Percentiles rank a stretch among this genome's conserved stretches.
Evolutionary conservation across 2,888 invertebrate species (phyloP).

Genomic region (Plagiodera versicolora): DNA sequence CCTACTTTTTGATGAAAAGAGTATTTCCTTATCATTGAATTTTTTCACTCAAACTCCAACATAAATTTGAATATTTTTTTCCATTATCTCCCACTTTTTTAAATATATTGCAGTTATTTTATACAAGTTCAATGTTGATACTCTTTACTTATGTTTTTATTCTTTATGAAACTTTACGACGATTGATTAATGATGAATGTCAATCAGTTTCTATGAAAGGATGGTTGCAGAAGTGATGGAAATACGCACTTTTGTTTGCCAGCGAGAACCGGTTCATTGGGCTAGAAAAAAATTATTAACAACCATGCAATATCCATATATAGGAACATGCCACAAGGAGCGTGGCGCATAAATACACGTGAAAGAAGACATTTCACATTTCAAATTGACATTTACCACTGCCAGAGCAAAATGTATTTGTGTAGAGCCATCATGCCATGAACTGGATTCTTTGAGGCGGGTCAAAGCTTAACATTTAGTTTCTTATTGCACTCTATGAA

Average conservation of each 20-base stretch:
- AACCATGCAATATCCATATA: conserved; percentile 46
- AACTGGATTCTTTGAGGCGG: conserved; percentile 49
- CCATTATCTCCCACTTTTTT: neutral
- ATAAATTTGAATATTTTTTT: too few relatives aligned
- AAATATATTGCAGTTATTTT: neutral
- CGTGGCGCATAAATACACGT: conserved; percentile 53
- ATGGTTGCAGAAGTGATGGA: conserved; percentile 18
- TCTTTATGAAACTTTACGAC: neutral
- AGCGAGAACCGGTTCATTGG: conserved; percentile 39
- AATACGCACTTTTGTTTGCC: conserved; percentile 21
- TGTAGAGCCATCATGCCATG: conserved; percentile 55
- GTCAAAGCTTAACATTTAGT: conserved; percentile 51
- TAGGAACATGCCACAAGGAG: conserved; percentile 50
- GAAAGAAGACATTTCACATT: conserved; percentile 50
- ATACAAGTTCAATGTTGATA: conserved; percentile 3
- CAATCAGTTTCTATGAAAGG: conserved; percentile 8
- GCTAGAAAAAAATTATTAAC: conserved; percentile 33
- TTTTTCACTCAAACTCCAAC: too few relatives aligned
- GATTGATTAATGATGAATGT: too few relatives aligned
- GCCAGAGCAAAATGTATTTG: conserved; percentile 54
- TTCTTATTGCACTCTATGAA: conserved; percentile 49
- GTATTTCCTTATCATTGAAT: too few relatives aligned
- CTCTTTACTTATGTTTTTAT: neutral
- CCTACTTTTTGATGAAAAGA: too few relatives aligned
- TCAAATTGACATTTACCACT: conserved; percentile 44